These are phyloP conservation scores for Myotis vivesi DNA, from an alignment of 2,797 vertebrate species.

Conservation along the genomic window DNA sequence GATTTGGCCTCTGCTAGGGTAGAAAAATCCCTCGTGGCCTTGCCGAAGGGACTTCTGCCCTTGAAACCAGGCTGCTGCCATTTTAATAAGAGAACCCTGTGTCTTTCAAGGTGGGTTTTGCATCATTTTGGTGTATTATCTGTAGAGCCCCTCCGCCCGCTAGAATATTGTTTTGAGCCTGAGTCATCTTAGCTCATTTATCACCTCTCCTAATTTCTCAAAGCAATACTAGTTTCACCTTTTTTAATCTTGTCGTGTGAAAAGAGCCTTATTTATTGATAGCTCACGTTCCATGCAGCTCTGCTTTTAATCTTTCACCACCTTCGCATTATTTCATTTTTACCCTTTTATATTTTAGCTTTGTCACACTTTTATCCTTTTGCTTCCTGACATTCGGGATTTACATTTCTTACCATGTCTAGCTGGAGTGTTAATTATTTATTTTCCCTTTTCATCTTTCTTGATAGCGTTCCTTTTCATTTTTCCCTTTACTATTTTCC, in stretches of 20 bases:
- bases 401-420: conserved; percentile 70
- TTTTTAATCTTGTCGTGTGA: conserved; percentile 53
- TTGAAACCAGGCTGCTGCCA: neutral
- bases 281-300: conserved; percentile 63
- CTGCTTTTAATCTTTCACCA: conserved; percentile 73
- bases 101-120: neutral
- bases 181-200: neutral
- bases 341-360: conserved; percentile 73
- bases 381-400: conserved; percentile 66
- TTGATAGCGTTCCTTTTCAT: conserved; percentile 52
- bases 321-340: conserved; percentile 79
- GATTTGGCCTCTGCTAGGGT: neutral
- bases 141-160: neutral
- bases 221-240: conserved; percentile 16
- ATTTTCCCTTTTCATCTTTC: conserved; percentile 62
- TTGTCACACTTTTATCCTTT: conserved; percentile 72
- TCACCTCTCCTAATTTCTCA: conserved; percentile 42
- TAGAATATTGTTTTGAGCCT: neutral
- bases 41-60: neutral
- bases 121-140: neutral
- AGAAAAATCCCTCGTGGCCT: neutral
- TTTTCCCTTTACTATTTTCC: conserved; percentile 46
- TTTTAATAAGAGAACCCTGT: neutral
- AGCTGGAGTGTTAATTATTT: conserved; percentile 70
- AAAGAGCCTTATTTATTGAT: conserved; percentile 76